Evolutionary conservation across 2,888 invertebrate species (phyloP), one percentile per base, ranked within the genome.

Genomic region (Eupithecia dodoneata): DNA sequence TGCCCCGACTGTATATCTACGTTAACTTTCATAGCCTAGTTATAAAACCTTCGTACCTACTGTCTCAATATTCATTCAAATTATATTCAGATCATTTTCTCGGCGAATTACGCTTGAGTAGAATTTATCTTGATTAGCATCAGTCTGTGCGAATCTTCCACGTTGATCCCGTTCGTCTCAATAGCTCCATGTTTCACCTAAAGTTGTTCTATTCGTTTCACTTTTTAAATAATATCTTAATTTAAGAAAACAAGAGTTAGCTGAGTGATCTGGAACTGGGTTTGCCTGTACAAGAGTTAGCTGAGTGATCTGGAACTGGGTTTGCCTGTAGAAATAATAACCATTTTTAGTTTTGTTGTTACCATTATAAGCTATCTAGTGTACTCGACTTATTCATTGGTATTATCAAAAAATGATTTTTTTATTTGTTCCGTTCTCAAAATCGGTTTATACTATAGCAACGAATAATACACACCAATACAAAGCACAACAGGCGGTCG

Each of bases 191-290:
- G 52, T 4, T 12, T 52, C 13, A 15, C 13, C 52, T 15, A n/a
- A 52, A 52, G 15, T 15, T 52, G 15, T 52, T 15, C 52, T 52
- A 52, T 52, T 52, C 15, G 70, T 30, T 74, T n/a, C 71, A 70
- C 70, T n/a, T 41, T 71, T 30, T 41, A 63, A 63, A 47, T 70
- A 49, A 74, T 71, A 71, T 49, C 63, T 1, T 30, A 71, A 47
- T 71, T 65, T 47, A 71, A 15, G 5, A 75, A 75, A 71, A 71
- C 42, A 44, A 71, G 30, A 75, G 75, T 10, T 2, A 10, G 47
- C 47, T 47, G 12, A 47, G 47, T 12, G 10, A n/a, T n/a, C n/a
- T n/a, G n/a, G n/a, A n/a, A n/a, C n/a, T n/a, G n/a, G n/a, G n/a
- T n/a, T n/a, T n/a, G n/a, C n/a, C n/a, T n/a, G n/a, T n/a, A n/a